Conservation (phyloP, 2,797 vertebrate genomes). For the Pteropus rufus region DNA sequence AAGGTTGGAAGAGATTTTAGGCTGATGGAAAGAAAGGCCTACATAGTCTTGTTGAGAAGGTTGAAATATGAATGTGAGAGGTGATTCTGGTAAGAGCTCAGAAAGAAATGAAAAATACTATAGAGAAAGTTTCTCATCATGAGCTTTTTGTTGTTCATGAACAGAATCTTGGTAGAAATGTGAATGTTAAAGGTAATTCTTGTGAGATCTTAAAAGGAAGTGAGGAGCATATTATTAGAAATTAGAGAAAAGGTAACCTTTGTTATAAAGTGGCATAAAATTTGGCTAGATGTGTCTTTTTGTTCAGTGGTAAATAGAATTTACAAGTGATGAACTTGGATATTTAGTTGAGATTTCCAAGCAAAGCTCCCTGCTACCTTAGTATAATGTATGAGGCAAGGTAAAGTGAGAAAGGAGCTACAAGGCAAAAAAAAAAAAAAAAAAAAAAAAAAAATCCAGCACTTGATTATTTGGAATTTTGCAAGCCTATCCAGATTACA, state of each 20-base stretch:
- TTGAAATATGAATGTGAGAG: neutral
- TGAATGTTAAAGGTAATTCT: neutral
- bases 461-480: neutral
- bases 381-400: neutral
- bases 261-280: neutral
- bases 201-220: neutral
- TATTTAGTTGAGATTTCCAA: neutral
- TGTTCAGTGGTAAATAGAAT: neutral
- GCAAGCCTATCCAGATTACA: no score
- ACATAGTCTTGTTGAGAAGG: neutral
- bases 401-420: neutral
- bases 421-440: neutral
- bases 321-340: neutral
- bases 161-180: neutral
- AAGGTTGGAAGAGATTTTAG: neutral
- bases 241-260: neutral
- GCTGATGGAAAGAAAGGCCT: neutral
- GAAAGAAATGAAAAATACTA: neutral
- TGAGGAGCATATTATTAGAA: neutral
- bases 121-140: neutral
- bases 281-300: neutral
- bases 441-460: neutral
- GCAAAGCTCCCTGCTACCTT: neutral
- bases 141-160: neutral
- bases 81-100: neutral